phyloP scores from a whole-genome alignment of 2,113 vertebrate genomes.

The Galemys pyrenaicus region DNA sequence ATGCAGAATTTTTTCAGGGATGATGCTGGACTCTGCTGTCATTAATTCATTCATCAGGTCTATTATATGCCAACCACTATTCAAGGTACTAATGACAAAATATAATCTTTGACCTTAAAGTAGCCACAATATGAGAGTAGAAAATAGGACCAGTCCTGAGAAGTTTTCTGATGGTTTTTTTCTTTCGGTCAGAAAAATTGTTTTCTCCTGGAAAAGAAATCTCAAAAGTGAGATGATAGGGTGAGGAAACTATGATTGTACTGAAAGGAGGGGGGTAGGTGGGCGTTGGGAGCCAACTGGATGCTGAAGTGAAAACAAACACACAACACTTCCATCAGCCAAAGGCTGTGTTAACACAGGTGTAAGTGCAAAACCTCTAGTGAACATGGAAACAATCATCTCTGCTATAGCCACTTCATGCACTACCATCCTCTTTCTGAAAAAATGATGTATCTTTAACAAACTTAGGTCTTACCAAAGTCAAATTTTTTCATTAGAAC shows the following conservation, averaged over 20 bases:
- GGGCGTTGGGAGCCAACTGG: not conserved
- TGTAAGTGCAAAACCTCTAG: constrained; percentile 60
- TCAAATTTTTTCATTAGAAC: not conserved
- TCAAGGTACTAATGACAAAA: not conserved
- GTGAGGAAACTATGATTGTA: not conserved
- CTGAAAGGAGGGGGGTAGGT: not conserved
- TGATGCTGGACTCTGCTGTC: not conserved
- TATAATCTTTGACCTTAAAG: not conserved
- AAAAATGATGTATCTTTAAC: constrained; percentile 27
- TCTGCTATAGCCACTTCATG: constrained; percentile 27
- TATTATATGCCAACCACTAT: not conserved
- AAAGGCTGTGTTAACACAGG: constrained; percentile 29
- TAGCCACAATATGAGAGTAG: not conserved
- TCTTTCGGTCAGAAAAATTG: not conserved
- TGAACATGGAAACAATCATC: constrained; percentile 70
- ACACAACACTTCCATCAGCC: not conserved
- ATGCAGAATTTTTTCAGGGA: not conserved
- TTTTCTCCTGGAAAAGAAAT: not conserved
- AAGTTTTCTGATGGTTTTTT: not conserved
- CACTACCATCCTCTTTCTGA: constrained; percentile 32
- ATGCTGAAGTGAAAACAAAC: not conserved
- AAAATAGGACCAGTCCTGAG: not conserved
- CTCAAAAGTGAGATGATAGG: not conserved
- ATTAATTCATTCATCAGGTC: not conserved
- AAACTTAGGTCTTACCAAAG: constrained; percentile 5